Evolutionary conservation across 2,888 invertebrate genomes (phyloP).

Genomic region (Drosophila affinis): DNA sequence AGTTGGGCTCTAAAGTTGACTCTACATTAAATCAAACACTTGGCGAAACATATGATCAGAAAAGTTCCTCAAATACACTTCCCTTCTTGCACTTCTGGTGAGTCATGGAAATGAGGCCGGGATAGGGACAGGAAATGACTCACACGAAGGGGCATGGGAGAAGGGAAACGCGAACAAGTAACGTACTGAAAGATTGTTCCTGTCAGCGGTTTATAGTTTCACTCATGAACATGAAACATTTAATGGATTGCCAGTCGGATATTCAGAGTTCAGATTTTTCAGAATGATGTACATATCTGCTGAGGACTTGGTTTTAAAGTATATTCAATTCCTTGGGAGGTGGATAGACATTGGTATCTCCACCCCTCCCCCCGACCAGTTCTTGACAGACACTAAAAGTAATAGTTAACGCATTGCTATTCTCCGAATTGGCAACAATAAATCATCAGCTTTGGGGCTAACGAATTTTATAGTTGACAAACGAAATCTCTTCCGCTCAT

Average conservation of each 20-base stretch:
- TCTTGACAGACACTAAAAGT: not conserved
- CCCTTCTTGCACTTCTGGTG: not conserved
- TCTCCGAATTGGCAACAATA: not conserved
- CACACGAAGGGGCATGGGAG: not conserved
- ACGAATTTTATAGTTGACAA: not conserved
- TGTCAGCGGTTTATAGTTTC: not conserved
- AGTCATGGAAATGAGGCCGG: slow-evolving; percentile 24
- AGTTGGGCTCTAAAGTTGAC: slow-evolving; percentile 25
- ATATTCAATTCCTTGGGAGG: too few species aligned
- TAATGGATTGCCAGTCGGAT: not conserved
- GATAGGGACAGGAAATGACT: not conserved
- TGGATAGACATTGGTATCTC: too few species aligned
- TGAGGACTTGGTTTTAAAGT: too few species aligned
- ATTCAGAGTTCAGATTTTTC: not conserved
- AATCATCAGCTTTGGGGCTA: not conserved
- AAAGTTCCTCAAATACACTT: slow-evolving; percentile 16
- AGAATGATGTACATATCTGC: not conserved
- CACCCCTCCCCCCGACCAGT: too few species aligned
- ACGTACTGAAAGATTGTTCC: not conserved
- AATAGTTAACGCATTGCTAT: not conserved
- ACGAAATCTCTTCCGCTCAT: not conserved
- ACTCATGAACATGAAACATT: not conserved
- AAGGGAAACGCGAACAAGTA: not conserved
- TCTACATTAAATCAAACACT: slow-evolving; percentile 39
- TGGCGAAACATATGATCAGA: slow-evolving; percentile 42